These are phyloP conservation scores for Lepidurus apus DNA, from an alignment of 1,140 invertebrate genomes.

Conservation along the genomic window DNA sequence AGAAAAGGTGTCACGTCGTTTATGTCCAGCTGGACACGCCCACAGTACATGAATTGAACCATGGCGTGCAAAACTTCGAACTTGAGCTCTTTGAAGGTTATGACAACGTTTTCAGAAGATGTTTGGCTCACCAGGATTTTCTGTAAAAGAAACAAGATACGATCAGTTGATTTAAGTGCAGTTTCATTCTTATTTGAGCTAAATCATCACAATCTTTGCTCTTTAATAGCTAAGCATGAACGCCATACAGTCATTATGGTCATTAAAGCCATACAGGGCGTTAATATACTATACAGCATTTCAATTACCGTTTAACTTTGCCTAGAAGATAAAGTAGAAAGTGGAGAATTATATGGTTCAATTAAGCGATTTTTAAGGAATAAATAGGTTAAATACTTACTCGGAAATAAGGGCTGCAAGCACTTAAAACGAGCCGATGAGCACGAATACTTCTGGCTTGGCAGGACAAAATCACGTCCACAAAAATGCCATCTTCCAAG, in stretches of 20 bases:
- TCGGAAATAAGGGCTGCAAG: constrained; percentile 92
- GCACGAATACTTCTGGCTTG: constrained; percentile 85
- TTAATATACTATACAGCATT: too few relatives aligned
- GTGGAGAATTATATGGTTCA: too few relatives aligned
- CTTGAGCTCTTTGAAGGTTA: constrained; percentile 87
- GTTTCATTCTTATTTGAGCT: too few relatives aligned
- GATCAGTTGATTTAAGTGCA: neutral
- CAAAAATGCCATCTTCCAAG: constrained; percentile 75
- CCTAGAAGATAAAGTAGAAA: too few relatives aligned
- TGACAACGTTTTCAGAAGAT: constrained; percentile 82
- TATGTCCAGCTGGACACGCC: constrained; percentile 6
- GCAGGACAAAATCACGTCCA: constrained; percentile 81
- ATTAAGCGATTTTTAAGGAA: neutral
- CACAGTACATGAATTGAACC: constrained; percentile 88
- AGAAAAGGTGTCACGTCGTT: neutral
- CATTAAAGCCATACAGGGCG: too few relatives aligned
- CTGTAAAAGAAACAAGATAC: neutral
- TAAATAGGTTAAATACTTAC: constrained; percentile 64
- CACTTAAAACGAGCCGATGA: constrained; percentile 86
- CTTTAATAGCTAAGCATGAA: neutral
- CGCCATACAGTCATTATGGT: neutral
- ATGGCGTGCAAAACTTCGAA: constrained; percentile 81
- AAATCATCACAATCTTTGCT: neutral
- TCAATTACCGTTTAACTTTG: too few relatives aligned
- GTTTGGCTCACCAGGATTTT: constrained; percentile 31